A percentile compares a stretch with the other conserved stretches of the same genome.
These are phyloP conservation scores for Balearica regulorum DNA, from an alignment of 2,797 vertebrate genomes.

Conservation along the genomic window DNA sequence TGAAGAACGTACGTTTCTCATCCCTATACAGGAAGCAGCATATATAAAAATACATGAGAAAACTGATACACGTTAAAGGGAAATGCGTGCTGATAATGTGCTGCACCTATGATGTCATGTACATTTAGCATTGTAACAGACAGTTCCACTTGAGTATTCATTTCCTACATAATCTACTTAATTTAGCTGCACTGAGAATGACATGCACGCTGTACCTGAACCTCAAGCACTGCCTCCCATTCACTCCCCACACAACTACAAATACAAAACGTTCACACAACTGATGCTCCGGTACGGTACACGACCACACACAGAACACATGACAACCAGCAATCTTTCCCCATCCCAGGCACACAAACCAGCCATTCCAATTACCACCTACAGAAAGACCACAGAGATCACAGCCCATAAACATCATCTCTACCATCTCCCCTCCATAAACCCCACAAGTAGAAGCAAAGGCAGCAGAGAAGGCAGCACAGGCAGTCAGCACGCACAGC, in stretches of 20 bases:
- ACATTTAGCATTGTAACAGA: neutral
- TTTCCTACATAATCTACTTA: neutral
- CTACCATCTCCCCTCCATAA: neutral
- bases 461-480: neutral
- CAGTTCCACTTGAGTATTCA: neutral
- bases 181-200: neutral
- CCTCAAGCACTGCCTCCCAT: neutral
- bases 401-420: neutral
- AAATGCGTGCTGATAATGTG: neutral
- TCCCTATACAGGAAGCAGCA: neutral
- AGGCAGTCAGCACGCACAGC: neutral
- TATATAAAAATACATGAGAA: neutral
- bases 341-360: neutral
- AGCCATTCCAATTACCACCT: neutral
- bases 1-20: neutral
- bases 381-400: slow-evolving; percentile 8
- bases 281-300: neutral
- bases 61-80: neutral
- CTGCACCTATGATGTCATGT: neutral
- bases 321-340: neutral
- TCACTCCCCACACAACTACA: neutral
- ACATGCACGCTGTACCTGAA: neutral
- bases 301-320: neutral
- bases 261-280: neutral
- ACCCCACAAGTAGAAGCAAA: neutral